Evolutionary conservation across 2,797 vertebrate genomes (phyloP).

Genomic region (Oryzias sinensis): DNA sequence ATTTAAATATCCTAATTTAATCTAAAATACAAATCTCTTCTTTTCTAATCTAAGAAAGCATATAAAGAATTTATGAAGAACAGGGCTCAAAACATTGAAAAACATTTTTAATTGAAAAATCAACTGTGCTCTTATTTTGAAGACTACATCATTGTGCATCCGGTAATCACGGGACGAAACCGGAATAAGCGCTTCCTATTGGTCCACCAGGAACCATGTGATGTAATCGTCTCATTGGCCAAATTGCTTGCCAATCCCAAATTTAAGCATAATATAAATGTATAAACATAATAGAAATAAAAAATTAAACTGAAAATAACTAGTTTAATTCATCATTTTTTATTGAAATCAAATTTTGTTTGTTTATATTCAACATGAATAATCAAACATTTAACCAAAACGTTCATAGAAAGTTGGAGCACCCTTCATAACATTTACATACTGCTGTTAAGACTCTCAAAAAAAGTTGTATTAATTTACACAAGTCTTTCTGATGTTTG

Average conservation of each 20-base stretch:
- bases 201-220: conserved; percentile 26
- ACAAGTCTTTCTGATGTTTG: neutral
- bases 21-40: neutral
- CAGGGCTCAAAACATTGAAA: no score
- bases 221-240: conserved; percentile 49
- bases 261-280: neutral
- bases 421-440: neutral
- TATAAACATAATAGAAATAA: neutral
- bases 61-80: no score
- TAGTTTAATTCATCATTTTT: neutral
- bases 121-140: conserved; percentile 2
- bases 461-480: neutral
- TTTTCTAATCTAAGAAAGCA: neutral
- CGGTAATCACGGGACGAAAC: conserved; percentile 14
- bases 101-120: rapidly evolving
- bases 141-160: neutral
- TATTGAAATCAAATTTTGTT: conserved; percentile 1
- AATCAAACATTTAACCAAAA: conserved; percentile 26
- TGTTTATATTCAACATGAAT: conserved; percentile 42
- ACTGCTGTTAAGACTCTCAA: conserved; percentile 1
- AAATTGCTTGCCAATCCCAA: neutral
- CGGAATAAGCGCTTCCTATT: conserved; percentile 40
- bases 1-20: neutral
- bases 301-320: neutral
- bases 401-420: neutral